Conservation (phyloP, 2,113 vertebrate genomes). For the Capreolus pygargus region DNA sequence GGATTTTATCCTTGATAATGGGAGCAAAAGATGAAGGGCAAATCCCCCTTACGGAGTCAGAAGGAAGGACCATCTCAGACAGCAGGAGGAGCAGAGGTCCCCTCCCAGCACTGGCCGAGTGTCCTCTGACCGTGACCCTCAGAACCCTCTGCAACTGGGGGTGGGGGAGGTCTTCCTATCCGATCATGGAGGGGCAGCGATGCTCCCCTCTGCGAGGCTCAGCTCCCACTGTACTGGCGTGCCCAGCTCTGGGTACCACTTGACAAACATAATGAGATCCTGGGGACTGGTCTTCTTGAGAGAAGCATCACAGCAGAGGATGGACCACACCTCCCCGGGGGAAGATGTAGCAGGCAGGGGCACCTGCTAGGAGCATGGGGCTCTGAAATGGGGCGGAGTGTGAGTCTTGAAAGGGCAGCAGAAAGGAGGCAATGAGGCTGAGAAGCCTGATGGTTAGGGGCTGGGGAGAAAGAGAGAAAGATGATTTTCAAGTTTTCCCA, state of each 20-base stretch:
- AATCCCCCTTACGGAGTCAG: not conserved
- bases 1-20: not conserved
- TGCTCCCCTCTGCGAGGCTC: not conserved
- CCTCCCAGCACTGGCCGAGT: accelerated
- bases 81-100: not conserved
- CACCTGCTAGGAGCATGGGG: not conserved
- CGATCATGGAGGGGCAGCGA: accelerated
- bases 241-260: not conserved
- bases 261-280: not conserved
- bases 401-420: not conserved
- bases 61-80: not conserved
- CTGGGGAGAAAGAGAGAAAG: not conserved
- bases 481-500: not conserved
- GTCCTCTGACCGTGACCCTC: not conserved
- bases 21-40: not conserved
- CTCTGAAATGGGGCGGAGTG: not conserved
- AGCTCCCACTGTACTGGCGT: not conserved
- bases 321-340: not conserved
- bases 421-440: not conserved
- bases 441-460: not conserved
- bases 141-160: not conserved
- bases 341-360: not conserved
- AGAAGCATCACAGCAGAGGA: not conserved
- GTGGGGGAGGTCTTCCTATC: not conserved
- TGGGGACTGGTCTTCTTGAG: not conserved